These are phyloP conservation scores for Champsocephalus esox DNA, from an alignment of 2,797 vertebrate species.

Conservation along the genomic window DNA sequence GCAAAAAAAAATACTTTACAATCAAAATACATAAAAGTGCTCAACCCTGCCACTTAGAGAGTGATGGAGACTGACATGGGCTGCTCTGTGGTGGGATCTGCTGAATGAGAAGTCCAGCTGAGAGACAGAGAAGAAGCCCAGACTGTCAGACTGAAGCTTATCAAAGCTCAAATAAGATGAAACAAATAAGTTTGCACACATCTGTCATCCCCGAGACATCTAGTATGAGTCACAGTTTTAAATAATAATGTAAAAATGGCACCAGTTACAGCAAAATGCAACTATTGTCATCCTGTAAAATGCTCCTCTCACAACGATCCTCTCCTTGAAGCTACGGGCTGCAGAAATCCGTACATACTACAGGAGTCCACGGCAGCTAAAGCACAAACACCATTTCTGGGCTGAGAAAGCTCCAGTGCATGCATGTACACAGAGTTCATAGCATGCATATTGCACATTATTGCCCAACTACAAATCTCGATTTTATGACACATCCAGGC, in stretches of 20 bases:
- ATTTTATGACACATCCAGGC: slow-evolving; percentile 1
- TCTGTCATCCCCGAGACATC: neutral
- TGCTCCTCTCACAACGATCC: neutral
- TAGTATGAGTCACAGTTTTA: neutral
- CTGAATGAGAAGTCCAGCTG: slow-evolving; percentile 46
- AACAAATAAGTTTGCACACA: slow-evolving; percentile 34
- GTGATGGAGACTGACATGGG: slow-evolving; percentile 28
- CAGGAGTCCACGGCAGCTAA: slow-evolving; percentile 17
- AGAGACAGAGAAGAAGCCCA: slow-evolving; percentile 16
- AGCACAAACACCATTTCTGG: neutral
- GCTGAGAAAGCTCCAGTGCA: slow-evolving; percentile 10
- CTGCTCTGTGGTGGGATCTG: slow-evolving; percentile 43
- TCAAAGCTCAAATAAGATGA: slow-evolving; percentile 36
- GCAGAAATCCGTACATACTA: slow-evolving; percentile 19
- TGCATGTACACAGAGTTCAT: neutral
- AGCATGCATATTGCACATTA: slow-evolving; percentile 7
- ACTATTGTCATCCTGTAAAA: slow-evolving; percentile 12
- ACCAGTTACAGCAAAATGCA: neutral
- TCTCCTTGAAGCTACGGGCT: neutral
- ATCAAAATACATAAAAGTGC: slow-evolving; percentile 13
- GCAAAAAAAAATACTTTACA: neutral
- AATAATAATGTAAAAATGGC: neutral
- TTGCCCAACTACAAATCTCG: neutral
- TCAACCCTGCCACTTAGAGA: slow-evolving; percentile 32
- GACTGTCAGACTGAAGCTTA: slow-evolving; percentile 13